Evolutionary conservation across 1,140 invertebrate genomes (phyloP), one percentile per base, ranked within the genome.

Genomic region (Lasioglossum baleicum): DNA sequence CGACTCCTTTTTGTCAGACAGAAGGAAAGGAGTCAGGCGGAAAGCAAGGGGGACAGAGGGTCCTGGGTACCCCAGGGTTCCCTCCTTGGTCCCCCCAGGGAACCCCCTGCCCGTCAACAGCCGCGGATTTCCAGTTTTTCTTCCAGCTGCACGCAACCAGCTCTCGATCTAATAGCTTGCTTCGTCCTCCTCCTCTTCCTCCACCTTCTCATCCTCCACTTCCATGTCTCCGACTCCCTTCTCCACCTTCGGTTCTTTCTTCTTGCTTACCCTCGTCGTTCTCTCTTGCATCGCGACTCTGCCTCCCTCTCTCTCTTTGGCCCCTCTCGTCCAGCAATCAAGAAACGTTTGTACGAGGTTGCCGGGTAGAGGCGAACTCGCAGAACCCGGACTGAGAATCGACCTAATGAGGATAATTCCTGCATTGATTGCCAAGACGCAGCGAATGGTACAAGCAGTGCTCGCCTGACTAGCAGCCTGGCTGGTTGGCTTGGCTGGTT

Each of bases 351-450:
- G 76, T 40, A 71, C 70, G 77, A 74, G 44, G n/a, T n/a, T n/a
- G n/a, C n/a, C n/a, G n/a, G n/a, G n/a, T n/a, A 44, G 42, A 48
- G 58, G 60, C n/a, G 26, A 48, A 68, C 31, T 31, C 53, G 48
- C 35, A 73, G 80, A 87, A 87, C 63, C 79, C 66, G 65, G 79
- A 87, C 66, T 76, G 83, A 82, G 82, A 80, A 90, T 90, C 90
- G 84, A 89, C 87, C 90, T 92, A 92, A 92, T 92, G 91, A 92
- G 91, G 89, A 90, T 92, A 92, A 92, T 92, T 92, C 91, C 89
- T 92, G 91, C 89, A 91, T 92, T 88, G 90, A 92, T 91, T 90
- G 90, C 85, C 89, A 70, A 85, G 84, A 35, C 80, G 40, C 84
- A 85, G 83, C 79, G 86, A 88, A 87, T 88, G 82, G 71, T 88